phyloP scores from a whole-genome alignment of 2,888 invertebrate genomes.

The Drosophila infuscata region DNA sequence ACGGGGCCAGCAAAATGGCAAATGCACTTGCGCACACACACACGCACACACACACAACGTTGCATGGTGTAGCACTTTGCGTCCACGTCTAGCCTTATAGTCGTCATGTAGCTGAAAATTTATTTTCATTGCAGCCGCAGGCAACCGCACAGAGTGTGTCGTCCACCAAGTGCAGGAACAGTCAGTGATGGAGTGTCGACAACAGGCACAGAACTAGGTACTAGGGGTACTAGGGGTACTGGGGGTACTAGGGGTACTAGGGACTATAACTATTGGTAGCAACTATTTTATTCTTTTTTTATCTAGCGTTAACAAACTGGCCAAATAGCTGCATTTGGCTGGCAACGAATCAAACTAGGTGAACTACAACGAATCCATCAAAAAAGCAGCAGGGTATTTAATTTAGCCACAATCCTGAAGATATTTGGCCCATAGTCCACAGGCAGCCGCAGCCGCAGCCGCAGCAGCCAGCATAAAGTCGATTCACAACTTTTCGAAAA shows the following conservation, averaged over 20 bases:
- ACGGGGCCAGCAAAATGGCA: conserved; percentile 66
- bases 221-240: not conserved
- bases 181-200: conserved; percentile 19
- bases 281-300: not conserved
- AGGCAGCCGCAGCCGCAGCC: conserved; percentile 30
- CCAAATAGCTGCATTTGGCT: not conserved
- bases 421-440: conserved; percentile 17
- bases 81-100: conserved; percentile 72
- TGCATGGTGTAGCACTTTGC: conserved; percentile 70
- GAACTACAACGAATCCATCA: not conserved
- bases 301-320: not conserved
- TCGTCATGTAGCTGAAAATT: conserved; percentile 75
- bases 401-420: not conserved
- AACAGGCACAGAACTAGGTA: conserved; percentile 15
- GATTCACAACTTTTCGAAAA: conserved; percentile 33
- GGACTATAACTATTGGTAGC: not conserved
- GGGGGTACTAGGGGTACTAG: conserved; percentile 7
- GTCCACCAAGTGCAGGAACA: conserved; percentile 9
- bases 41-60: conserved; percentile 9
- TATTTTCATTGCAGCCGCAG: conserved; percentile 79
- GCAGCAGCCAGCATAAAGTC: conserved; percentile 41
- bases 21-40: conserved; percentile 57
- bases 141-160: conserved; percentile 51
- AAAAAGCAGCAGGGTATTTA: not conserved
- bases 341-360: not conserved